Evolutionary conservation across 2,888 invertebrate genomes (phyloP).

Genomic region (Rugalucina vietnamica): DNA sequence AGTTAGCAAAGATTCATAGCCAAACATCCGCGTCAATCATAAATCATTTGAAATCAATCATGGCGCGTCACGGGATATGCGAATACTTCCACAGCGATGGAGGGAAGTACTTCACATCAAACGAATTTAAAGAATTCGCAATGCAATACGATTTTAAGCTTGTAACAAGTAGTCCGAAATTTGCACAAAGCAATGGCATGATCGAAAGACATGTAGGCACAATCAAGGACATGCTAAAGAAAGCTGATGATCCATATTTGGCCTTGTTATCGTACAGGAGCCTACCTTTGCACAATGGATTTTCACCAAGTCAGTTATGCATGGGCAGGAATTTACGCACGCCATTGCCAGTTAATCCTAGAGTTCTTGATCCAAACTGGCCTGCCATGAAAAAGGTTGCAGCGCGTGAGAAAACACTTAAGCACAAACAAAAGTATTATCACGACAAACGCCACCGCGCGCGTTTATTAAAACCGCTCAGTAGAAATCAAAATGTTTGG

Average conservation of each 20-base stretch:
- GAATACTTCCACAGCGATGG: constrained; percentile 42
- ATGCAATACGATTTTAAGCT: constrained; percentile 50
- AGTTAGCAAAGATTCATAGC: constrained; percentile 42
- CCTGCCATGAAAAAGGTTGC: constrained; percentile 23
- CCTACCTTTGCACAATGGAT: constrained; percentile 67
- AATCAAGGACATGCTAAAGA: constrained; percentile 60
- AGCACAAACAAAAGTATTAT: neutral
- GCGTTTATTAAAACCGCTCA: neutral
- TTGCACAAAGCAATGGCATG: constrained; percentile 51
- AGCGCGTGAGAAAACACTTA: neutral
- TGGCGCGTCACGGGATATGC: constrained; percentile 54
- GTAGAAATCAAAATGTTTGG: constrained; percentile 2
- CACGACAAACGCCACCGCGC: constrained; percentile 13
- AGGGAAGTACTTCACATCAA: constrained; percentile 40
- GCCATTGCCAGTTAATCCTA: constrained; percentile 51
- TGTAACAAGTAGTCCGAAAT: constrained; percentile 47
- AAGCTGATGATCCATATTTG: constrained; percentile 65
- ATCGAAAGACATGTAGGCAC: constrained; percentile 33
- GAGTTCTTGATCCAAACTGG: constrained; percentile 24
- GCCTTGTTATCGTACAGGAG: constrained; percentile 68
- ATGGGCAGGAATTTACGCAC: constrained; percentile 71
- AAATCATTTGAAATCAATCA: constrained; percentile 57
- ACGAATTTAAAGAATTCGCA: constrained; percentile 46
- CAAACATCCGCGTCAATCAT: constrained; percentile 39
- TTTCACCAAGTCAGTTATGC: constrained; percentile 72